Evolutionary conservation across 2,113 vertebrate genomes (phyloP).

Genomic region (Grus americana): DNA sequence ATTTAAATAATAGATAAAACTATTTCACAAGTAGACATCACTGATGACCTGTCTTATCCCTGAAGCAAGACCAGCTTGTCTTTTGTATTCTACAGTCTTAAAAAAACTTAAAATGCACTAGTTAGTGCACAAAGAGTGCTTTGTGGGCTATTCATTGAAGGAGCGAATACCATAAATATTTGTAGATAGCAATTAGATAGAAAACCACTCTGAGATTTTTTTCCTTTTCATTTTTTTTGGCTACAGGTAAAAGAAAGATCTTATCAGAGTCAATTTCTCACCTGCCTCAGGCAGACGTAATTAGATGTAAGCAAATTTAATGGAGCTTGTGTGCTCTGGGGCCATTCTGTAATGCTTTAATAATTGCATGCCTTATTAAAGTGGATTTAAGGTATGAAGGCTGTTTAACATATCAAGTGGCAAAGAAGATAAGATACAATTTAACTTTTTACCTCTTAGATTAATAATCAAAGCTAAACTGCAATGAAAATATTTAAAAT

Average conservation of each 20-base stretch:
- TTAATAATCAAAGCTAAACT: slow-evolving; percentile 59
- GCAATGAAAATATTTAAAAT: slow-evolving; percentile 69
- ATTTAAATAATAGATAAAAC: slow-evolving; percentile 13
- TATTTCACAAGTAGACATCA: slow-evolving; percentile 23
- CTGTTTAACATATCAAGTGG: slow-evolving; percentile 82
- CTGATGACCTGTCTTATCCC: slow-evolving; percentile 50
- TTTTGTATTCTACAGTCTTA: slow-evolving; percentile 46
- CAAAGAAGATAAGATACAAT: slow-evolving; percentile 67
- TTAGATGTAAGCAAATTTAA: slow-evolving; percentile 89
- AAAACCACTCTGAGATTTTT: slow-evolving; percentile 61
- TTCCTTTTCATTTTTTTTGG: slow-evolving; percentile 62
- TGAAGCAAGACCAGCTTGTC: slow-evolving; percentile 60
- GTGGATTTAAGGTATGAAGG: slow-evolving; percentile 80
- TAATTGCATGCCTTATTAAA: slow-evolving; percentile 89
- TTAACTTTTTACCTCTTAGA: slow-evolving; percentile 62
- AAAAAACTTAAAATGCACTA: slow-evolving; percentile 47
- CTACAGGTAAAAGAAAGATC: slow-evolving; percentile 86
- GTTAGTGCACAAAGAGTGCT: slow-evolving; percentile 70
- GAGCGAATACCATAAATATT: slow-evolving; percentile 80
- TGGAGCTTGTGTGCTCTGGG: slow-evolving; percentile 77
- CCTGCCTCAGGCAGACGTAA: slow-evolving; percentile 85
- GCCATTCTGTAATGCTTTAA: slow-evolving; percentile 79
- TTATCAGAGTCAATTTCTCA: slow-evolving; percentile 87
- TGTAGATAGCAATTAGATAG: slow-evolving; percentile 85
- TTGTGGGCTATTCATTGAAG: slow-evolving; percentile 68